Evolutionary conservation across 2,888 invertebrate genomes (phyloP), one percentile per base, ranked within the genome.

Genomic region (Pyrgus malvae): DNA sequence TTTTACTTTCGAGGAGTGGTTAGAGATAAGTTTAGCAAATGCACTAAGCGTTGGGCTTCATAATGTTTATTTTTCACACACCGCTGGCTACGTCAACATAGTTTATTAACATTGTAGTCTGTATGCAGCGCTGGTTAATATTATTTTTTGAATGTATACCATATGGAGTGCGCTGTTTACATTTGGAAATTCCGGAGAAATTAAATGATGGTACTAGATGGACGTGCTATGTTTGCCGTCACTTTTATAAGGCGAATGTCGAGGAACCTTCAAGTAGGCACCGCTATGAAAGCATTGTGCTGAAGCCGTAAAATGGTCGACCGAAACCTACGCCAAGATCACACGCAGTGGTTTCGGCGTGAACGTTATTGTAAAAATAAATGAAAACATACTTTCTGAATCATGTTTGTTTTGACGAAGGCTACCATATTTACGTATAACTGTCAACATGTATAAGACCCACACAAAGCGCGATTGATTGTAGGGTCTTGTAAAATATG

Each of bases 381-480:
- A 86, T 84, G 77, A 76, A 84, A 82, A 84, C 79, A 81, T 72
- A 65, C 69, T 70, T 81, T 83, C 78, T 80, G 80, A 82, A 80
- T 83, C 74, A 83, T 83, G 83, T 86, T 88, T 90, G 81, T 87
- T 90, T 82, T 84, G 84, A 80, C 83, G 72, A 68, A 68, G 66
- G 74, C 77, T 72, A 76, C 77, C 74, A 79, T 78, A 80, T 84
- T 82, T 77, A 78, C 70, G 71, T 65, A 63, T 66, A 69, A 72
- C 78, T 80, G 83, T 76, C 76, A 80, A 80, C 80, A 72, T 70
- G 70, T 62, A 70, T 75, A 72, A 74, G 88, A 87, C 88, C 88
- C 89, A 89, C 90, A 86, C 89, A 82, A 83, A 82, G 86, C 74
- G 75, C 77, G 80, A 84, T 85, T 85, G 82, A 86, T 84, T 64